Conservation (phyloP, 1,140 invertebrate species). For the Eueides isabella region DNA sequence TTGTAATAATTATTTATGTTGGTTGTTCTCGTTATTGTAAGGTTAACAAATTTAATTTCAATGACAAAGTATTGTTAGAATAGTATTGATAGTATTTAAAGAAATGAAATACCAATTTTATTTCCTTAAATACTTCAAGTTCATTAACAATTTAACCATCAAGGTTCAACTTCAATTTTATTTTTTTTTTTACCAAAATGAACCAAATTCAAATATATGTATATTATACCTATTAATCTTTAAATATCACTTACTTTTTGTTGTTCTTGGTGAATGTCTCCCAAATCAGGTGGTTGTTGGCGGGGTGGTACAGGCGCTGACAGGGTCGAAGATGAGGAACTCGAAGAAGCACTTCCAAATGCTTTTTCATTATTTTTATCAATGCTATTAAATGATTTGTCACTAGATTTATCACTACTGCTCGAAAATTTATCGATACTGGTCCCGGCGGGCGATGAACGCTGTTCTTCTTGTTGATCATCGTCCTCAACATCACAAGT, state of each 20-base stretch:
- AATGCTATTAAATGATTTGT: constrained; percentile 66
- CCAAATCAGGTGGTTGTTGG: constrained; percentile 68
- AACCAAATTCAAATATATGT: not conserved
- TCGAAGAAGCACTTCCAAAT: constrained; percentile 70
- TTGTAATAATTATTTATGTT: no score
- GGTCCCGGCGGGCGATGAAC: constrained; percentile 81
- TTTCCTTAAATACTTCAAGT: no score
- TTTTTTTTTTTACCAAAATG: no score
- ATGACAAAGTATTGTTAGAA: no score
- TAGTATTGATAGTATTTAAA: no score
- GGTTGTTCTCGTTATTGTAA: no score
- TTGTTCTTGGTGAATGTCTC: constrained; percentile 68
- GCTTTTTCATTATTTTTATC: constrained; percentile 76
- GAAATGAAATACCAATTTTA: no score
- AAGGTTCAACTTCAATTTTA: not conserved
- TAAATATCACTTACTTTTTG: constrained; percentile 2
- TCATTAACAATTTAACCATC: no score
- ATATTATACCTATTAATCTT: not conserved
- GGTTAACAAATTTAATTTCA: no score
- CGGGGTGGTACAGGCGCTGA: constrained; percentile 61
- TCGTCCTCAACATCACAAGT: constrained; percentile 91
- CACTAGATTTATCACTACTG: constrained; percentile 66
- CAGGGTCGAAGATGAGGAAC: constrained; percentile 67
- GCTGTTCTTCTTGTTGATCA: constrained; percentile 71
- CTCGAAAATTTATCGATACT: constrained; percentile 71